Evolutionary conservation across 2,113 vertebrate species (phyloP), one percentile per base, ranked within the genome.

Genomic region (Paratilapia polleni): DNA sequence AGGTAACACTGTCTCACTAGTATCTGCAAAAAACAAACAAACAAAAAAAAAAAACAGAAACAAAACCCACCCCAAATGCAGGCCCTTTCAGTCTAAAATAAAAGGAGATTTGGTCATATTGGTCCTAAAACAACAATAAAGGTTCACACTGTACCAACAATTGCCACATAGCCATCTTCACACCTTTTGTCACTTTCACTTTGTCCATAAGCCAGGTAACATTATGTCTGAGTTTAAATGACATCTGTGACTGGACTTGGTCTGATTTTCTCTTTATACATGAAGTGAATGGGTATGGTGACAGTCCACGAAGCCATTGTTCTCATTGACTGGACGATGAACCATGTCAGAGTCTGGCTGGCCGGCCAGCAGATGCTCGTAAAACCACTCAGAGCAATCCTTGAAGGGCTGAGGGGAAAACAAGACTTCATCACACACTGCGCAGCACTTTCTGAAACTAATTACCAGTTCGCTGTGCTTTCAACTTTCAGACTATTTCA

Each of bases 331-430:
- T 11, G 98, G 98, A 22, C 98, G 97, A 90, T 99, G 98, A 31
- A 99, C 98, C 98, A 99, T 99, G 92, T 99, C 98, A 0, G 98
- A 98, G 92, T 99, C 98, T 0, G 97, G 97, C 86, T 98, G 98
- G 76, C 97, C 97, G 0, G 97, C 96, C 79, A 97, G 96, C 87
- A 99, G 95, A 88, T 99, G 97, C 93, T 99, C 98, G 83, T 99
- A 99, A 94, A 99, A 99, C 98, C 98, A 99, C 87, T 99, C 98
- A 77, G 97, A 99, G 43, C 98, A 96, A 93, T 99, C 98, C 93
- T 99, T 99, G 95, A 99, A 99, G 2, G 98, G 97, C 98, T 99
- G 85, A 43, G 87, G 88, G 84, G 87, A 75, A 93, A 84, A 88
- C 41, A 83, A 81, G 31, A 76, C 56, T 85, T 89, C 20, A 84